A percentile compares a stretch with the other conserved stretches of the same genome.
These are phyloP conservation scores for Lycaena phlaeas DNA, from an alignment of 2,888 invertebrate species.

Conservation along the genomic window DNA sequence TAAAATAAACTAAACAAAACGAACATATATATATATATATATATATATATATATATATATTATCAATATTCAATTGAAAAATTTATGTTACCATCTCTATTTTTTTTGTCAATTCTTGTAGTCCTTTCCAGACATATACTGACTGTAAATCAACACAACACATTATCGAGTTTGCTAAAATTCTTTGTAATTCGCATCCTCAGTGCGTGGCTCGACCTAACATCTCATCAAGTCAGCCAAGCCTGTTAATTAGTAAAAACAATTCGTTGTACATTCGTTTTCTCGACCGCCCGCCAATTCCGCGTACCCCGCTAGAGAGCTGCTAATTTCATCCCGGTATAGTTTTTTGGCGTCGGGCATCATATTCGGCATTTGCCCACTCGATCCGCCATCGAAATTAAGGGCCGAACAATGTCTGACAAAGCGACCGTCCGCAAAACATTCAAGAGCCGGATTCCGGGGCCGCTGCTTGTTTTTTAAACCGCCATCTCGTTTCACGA, in stretches of 20 bases:
- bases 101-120: too few species aligned
- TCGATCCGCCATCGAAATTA: conserved; percentile 70
- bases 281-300: conserved; percentile 70
- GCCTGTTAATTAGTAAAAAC: conserved; percentile 69
- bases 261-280: conserved; percentile 60
- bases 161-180: too few species aligned
- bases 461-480: conserved; percentile 61
- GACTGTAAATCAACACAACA: too few species aligned
- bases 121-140: too few species aligned
- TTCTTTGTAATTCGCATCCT: too few species aligned
- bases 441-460: conserved; percentile 65
- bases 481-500: conserved; percentile 57
- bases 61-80: neutral
- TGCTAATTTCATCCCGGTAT: conserved; percentile 68
- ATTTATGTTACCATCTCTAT: too few species aligned
- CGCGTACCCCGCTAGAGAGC: conserved; percentile 67
- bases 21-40: neutral
- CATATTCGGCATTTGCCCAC: conserved; percentile 71
- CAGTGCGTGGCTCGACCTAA: neutral
- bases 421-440: conserved; percentile 72
- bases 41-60: neutral
- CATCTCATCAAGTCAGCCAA: conserved; percentile 55
- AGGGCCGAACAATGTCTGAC: conserved; percentile 71
- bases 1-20: too few species aligned
- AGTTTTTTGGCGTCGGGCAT: conserved; percentile 66